Evolutionary conservation across 2,888 invertebrate genomes (phyloP), one percentile per base, ranked within the genome.

Genomic region (Polyploca ridens): DNA sequence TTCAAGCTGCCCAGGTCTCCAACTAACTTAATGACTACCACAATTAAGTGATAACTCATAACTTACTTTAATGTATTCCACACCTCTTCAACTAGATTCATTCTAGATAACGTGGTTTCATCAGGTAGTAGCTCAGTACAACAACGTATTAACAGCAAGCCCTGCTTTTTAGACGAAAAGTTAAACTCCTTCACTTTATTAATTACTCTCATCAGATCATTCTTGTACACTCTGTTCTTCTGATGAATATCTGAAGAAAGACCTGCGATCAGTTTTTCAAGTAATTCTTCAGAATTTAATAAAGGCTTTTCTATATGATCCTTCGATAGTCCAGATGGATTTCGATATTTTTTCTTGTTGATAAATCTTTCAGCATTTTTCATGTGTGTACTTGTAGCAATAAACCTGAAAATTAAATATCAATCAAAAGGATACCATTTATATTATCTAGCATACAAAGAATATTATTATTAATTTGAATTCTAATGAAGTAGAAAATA

Each of bases 71-170:
- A 78, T 49, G 93, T 86, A 33, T 86, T 79, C 95, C 95, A 96
- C n/a, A 96, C 81, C 65, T 92, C 85, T 69, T 94, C 88, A 19
- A 94, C 94, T 8, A 96, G 78, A 60, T 82, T 74, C 82, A 95
- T 88, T 66, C 96, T 91, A 13, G 88, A 79, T 3, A 85, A 76
- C 0, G 90, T 73, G 0, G 90, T 81, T 66, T 95, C 93, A 73
- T 95, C 94, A 0, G 95, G 94, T 61, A 96, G 79, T 7, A 94
- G 76, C 62, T 95, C 93, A 35, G 94, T 94, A 81, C 95, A 96
- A 67, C 95, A 95, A 64, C 90, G 87, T 0, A 96, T 86, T 19
- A 96, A 75, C 8, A 94, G 78, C 38, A 94, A 67, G 0, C 90
- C 88, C 73, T 95, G 94, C 64, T 90, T 92, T 69, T 88, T 89